A percentile compares a stretch with the other conserved stretches of the same genome.
Evolutionary conservation across 2,113 vertebrate genomes (phyloP).

Genomic region (Chamaetylas fuelleborni): DNA sequence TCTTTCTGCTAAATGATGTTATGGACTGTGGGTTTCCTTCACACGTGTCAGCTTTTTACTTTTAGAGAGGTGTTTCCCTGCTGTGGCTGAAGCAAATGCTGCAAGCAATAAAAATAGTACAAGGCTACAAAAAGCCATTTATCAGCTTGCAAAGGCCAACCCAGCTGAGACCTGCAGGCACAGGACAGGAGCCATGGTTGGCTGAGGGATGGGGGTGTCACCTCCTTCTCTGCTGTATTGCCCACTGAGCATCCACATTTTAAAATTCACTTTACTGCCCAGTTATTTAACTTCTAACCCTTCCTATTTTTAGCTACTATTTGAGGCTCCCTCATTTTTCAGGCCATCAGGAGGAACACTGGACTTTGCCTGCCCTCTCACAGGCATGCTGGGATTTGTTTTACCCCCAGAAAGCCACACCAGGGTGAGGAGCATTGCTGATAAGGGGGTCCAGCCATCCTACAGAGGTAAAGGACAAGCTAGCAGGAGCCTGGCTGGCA

Average conservation of each 20-base stretch:
- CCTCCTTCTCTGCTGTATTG: not conserved
- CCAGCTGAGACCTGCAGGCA: not conserved
- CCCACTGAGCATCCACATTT: not conserved
- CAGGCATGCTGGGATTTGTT: not conserved
- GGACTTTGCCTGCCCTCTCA: not conserved
- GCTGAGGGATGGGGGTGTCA: not conserved
- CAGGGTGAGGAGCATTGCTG: rapidly evolving
- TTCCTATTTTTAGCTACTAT: not conserved
- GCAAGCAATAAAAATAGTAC: not conserved
- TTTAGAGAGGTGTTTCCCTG: not conserved
- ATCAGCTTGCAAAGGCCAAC: not conserved
- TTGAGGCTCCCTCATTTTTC: not conserved
- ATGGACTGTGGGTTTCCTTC: not conserved
- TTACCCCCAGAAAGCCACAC: not conserved
- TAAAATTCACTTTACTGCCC: not conserved
- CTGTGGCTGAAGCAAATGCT: conserved; percentile 15
- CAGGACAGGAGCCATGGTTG: not conserved
- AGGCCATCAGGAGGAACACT: not conserved
- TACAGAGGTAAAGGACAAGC: not conserved
- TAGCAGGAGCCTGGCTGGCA: not conserved
- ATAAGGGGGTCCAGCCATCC: not conserved
- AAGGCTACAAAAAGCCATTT: conserved; percentile 1
- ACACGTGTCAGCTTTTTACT: conserved; percentile 16
- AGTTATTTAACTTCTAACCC: not conserved
- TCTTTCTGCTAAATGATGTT: conserved; percentile 18